Evolutionary conservation across 2,888 invertebrate genomes (phyloP), one percentile per base, ranked within the genome.

Genomic region (Caenorhabditis zanzibari): DNA sequence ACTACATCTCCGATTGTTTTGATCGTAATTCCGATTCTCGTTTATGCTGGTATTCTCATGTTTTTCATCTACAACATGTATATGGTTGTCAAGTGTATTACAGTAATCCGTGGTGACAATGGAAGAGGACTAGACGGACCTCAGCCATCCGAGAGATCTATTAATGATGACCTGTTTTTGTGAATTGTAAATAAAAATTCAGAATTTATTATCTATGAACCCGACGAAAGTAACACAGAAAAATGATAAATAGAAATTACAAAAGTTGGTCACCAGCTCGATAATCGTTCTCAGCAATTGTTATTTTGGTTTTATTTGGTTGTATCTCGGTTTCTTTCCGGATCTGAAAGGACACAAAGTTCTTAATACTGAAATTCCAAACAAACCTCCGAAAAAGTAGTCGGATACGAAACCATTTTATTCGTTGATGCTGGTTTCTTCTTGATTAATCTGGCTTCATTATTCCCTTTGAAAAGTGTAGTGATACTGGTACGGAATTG

Each of bases 401-500:
- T 52, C 2, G 76, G 82, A 73, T 82, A 82, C 10, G 82, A 71
- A 44, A 71, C 71, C 47, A 52, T 71, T 64, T 82, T 82, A 52
- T 32, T 76, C n/a, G 44, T 49, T 5, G 52, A 38, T 26, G 47
- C 24, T 47, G 58, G 66, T 22, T 68, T 68, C 32, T 74, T 75
- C 16, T 74, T 81, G 38, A 71, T 69, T 38, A 72, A 41, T 44
- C 49, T 24, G 3, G 69, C 56, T 32, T 71, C 79, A 10, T 63
- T 56, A 19, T 6, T 79, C 44, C 83, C 68, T 56, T 64, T 73
- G 64, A 84, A 84, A 10, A 84, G 26, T n/a, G 79, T 54, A 24
- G 85, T 84, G 47, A 88, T 86, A 59, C 84, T 85, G 5, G 76
- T 68, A 16, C 90, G 88, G 79, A 91, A 91, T 72, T 91, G 90